Evolutionary conservation across 2,888 invertebrate genomes (phyloP), one percentile per base, ranked within the genome.

Genomic region (Bimastos eiseni): DNA sequence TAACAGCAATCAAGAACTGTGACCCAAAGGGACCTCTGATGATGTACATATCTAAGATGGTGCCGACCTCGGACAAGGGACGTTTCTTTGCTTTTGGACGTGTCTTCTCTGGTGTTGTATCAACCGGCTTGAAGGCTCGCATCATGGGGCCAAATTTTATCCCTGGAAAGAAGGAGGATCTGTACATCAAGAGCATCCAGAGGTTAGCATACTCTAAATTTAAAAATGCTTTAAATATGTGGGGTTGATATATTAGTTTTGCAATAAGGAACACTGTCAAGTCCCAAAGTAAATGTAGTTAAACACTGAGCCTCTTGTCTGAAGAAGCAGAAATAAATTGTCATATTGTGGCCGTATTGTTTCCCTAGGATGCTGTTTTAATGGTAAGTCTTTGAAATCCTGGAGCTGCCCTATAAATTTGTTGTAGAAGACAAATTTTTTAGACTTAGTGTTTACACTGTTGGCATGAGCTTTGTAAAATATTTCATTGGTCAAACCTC

Each of bases 21-120:
- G 98, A 99, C 96, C 97, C 99, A 30, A 97, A 98, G 93, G 99
- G 97, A 88, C 99, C 99, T 33, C 96, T 99, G 91, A 99, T 99
- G 99, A 99, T 99, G 99, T 99, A 99, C 97, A 96, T 99, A 93
- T 98, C 98, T 90, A 99, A 99, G 96, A 99, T 99, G 99, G 99
- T 99, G 95, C 99, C 99, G 93, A 99, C 99, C 33, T 97, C 98
- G 30, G 99, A 99, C 96, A 99, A 99, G 96, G 99, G 99, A 92
- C 97, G 99, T 95, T 99, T 99, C 97, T 99, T 99, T 96, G 99
- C 99, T 92, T 99, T 99, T 95, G 99, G 99, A 90, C 98, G 99
- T 96, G 99, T 99, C 49, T 99, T 99, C 96, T 98, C 99, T 93
- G 99, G 99, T 94, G 98, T 97, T 95, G 96, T 97, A 19, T 93